Base-by-base conservation (phyloP, 2,888 invertebrate species). In the Macropis europaea region DNA sequence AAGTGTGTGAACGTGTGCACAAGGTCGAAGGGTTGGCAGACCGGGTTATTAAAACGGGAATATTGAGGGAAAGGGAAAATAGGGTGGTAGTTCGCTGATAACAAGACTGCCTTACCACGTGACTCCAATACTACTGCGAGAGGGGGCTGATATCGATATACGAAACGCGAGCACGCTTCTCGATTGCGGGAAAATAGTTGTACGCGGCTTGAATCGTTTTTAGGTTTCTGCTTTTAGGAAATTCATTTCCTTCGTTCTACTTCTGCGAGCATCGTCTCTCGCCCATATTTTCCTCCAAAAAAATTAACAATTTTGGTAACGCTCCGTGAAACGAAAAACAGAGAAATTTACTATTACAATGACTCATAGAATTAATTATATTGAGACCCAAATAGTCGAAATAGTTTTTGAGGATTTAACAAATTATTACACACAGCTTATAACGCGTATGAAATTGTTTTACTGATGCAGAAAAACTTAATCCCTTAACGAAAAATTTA, bases 181-280 rank as follows among this genome's bases (percentile, higher is more conserved):
- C 77, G 77, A 84, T 82, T 75, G 80, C 70, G 61, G 66, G 61
- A 72, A 78, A 84, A 86, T 81, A 77, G 62, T 78, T 61, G 79
- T 74, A 82, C 81, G 77, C 73, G 70, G 7, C 7, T 59, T 15
- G 75, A 79, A 82, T 82, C 32, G 57, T 36, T 34, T 26, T 47
- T 34, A 15, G 11, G 7, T 17, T 40, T n/a, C 15, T 17, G 2
- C 34, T 4, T 45, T 38, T 28, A 13, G 5, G 26, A 17, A 53
- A 45, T 28, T 9, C 30, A 32, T 40, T 11, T 26, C 45, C 26
- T 42, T 34, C 38, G 15, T 28, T 24, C 30, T 57, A 42, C 9
- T 40, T 34, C 34, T 26, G 6, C 2, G 30, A 9, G 7, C 15
- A 3, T 32, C n/a, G n/a, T n/a, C n/a, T n/a, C n/a, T n/a, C n/a